Percentiles rank a stretch among this genome's conserved stretches.
Evolutionary conservation across 30 jellyfish, hydroid and myxozoan species (phyloP).

Genomic region (Mastigias papua): DNA sequence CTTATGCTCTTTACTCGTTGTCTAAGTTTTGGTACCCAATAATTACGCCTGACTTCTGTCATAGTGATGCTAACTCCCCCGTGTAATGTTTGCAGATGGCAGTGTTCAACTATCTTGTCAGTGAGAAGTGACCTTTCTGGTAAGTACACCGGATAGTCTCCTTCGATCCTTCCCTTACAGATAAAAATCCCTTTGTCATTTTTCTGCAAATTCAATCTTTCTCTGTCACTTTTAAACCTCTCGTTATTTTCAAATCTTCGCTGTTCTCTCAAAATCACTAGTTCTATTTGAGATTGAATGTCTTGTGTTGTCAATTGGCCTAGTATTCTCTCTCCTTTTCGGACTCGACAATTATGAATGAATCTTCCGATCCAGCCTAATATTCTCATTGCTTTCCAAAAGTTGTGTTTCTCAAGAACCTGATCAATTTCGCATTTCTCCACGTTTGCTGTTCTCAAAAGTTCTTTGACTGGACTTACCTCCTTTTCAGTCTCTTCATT

Average conservation of each 20-base stretch:
- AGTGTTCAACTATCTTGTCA: conserved; percentile 22
- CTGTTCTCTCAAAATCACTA: conserved; percentile 40
- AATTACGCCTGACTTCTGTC: conserved; percentile 42
- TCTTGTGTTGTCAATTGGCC: conserved; percentile 76
- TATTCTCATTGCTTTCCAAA: conserved; percentile 44
- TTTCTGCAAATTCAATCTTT: conserved; percentile 33
- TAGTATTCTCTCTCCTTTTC: conserved; percentile 8
- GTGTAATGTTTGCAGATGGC: conserved; percentile 46
- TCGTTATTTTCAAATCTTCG: conserved; percentile 7
- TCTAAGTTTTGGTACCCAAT: conserved; percentile 56
- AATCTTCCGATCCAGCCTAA: conserved; percentile 57
- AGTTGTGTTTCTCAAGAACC: conserved; percentile 24
- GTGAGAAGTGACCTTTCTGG: conserved; percentile 44
- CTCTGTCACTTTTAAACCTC: conserved; percentile 38
- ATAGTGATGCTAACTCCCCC: conserved; percentile 66
- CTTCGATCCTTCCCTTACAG: conserved; percentile 13
- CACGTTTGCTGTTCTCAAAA: conserved; percentile 14
- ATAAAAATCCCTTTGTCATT: neutral
- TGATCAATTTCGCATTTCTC: conserved; percentile 3
- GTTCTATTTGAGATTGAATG: conserved; percentile 3
- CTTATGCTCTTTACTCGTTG: conserved; percentile 44
- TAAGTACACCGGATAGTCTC: conserved; percentile 47
- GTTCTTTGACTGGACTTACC: conserved; percentile 38
- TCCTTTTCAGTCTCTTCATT: conserved; percentile 55
- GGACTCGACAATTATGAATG: conserved; percentile 27